Percentiles rank a stretch among this genome's conserved stretches.
Evolutionary conservation across 53 echinoderm and acorn worm genomes (phyloP).

Genomic region (Paelopatides confundens): DNA sequence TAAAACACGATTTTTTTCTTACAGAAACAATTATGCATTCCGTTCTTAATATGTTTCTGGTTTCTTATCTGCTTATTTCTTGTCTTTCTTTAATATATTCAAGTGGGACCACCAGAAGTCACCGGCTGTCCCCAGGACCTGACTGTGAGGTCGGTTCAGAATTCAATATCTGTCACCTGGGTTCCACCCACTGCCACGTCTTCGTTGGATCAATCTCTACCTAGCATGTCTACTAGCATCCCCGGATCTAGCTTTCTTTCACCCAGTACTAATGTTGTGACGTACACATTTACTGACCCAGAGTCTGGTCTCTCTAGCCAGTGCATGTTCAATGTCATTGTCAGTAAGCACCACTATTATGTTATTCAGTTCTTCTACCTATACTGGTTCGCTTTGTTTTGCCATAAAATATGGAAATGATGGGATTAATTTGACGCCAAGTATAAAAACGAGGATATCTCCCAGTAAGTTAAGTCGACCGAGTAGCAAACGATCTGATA

Average conservation of each 20-base stretch:
- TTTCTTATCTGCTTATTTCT: not conserved
- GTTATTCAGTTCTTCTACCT: no score
- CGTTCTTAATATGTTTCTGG: no score
- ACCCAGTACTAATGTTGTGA: slow-evolving; percentile 37
- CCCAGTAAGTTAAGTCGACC: no score
- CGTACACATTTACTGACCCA: slow-evolving; percentile 65
- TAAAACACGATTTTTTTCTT: no score
- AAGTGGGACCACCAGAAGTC: slow-evolving; percentile 50
- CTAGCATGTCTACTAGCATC: slow-evolving; percentile 10
- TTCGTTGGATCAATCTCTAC: slow-evolving; percentile 24
- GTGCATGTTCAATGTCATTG: slow-evolving; percentile 58
- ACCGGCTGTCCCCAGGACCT: slow-evolving; percentile 51
- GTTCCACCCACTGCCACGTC: slow-evolving; percentile 62
- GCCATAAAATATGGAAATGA: no score
- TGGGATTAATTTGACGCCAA: no score
- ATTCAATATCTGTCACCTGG: slow-evolving; percentile 48
- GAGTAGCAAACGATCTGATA: no score
- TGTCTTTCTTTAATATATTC: not conserved
- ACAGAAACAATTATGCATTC: no score
- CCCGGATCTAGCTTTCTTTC: slow-evolving; percentile 36
- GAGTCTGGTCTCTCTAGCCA: slow-evolving; percentile 9
- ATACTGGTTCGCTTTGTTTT: no score
- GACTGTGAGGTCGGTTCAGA: not conserved
- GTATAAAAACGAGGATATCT: no score
- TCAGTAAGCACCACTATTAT: slow-evolving; percentile 42